Evolutionary conservation across 2,888 invertebrate species (phyloP).

Genomic region (Stramonita haemastoma): DNA sequence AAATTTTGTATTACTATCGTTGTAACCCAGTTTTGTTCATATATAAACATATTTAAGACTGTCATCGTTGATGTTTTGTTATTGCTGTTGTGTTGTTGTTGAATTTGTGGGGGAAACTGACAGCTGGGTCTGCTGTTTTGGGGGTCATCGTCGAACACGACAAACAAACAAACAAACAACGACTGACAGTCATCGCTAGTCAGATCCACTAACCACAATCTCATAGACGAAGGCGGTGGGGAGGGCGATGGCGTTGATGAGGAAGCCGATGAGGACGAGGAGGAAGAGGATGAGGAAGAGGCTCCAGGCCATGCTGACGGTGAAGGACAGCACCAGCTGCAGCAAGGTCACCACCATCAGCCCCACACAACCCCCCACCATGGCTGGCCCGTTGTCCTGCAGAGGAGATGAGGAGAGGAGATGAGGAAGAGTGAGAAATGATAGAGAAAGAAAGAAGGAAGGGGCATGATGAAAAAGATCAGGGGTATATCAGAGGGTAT

Average conservation of each 20-base stretch:
- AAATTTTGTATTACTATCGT: too few species aligned
- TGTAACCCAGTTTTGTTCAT: too few species aligned
- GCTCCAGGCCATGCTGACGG: constrained; percentile 60
- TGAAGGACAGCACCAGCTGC: constrained; percentile 54
- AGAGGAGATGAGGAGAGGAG: not conserved
- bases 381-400: constrained; percentile 49
- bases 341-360: constrained; percentile 57
- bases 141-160: too few species aligned
- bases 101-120: too few species aligned
- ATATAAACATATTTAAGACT: too few species aligned
- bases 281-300: constrained; percentile 52
- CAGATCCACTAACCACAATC: constrained; percentile 44
- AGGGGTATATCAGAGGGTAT: not conserved
- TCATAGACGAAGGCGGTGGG: constrained; percentile 54
- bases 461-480: not conserved
- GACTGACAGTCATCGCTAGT: too few species aligned
- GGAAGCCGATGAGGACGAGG: constrained; percentile 54
- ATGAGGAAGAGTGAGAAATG: not conserved
- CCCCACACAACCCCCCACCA: constrained; percentile 53
- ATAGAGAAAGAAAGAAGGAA: not conserved
- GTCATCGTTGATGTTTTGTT: too few species aligned
- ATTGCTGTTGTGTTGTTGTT: too few species aligned
- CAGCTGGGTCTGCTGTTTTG: too few species aligned
- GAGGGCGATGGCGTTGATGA: constrained; percentile 50
- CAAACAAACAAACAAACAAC: too few species aligned